phyloP scores from a whole-genome alignment of 2,888 invertebrate genomes.

The Fabriciana adippe region DNA sequence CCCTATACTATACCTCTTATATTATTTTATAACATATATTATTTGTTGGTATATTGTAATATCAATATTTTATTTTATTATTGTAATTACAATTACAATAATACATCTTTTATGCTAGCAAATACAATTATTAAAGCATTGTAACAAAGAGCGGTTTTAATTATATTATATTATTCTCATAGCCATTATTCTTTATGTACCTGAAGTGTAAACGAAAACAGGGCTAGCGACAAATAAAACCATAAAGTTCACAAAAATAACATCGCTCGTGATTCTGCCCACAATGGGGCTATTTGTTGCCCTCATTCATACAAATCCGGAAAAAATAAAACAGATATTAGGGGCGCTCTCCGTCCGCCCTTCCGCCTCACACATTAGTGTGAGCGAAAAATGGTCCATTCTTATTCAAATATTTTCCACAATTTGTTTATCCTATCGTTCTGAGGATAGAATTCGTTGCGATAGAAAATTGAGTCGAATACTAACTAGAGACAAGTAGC shows the following conservation, averaged over 20 bases:
- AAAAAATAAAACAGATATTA: constrained; percentile 80
- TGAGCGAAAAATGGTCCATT: constrained; percentile 72
- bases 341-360: constrained; percentile 60
- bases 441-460: constrained; percentile 15
- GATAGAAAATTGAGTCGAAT: constrained; percentile 11
- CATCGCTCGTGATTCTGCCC: constrained; percentile 66
- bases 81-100: too few relatives aligned
- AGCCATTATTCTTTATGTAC: constrained; percentile 32
- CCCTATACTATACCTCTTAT: constrained; percentile 16
- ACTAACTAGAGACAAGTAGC: neutral
- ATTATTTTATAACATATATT: neutral
- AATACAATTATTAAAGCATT: too few relatives aligned
- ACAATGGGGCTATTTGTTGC: constrained; percentile 74
- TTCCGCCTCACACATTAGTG: constrained; percentile 79
- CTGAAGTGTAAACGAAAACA: constrained; percentile 48
- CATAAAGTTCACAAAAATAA: constrained; percentile 73
- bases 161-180: neutral
- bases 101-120: too few relatives aligned
- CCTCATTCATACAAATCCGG: constrained; percentile 76
- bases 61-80: too few relatives aligned
- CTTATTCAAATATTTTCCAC: constrained; percentile 81
- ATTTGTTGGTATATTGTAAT: too few relatives aligned
- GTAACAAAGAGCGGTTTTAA: too few relatives aligned
- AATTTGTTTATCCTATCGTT: constrained; percentile 70
- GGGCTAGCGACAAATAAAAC: constrained; percentile 64